Conservation (phyloP, 1,140 invertebrate species). For the Cydia fagiglandana region DNA sequence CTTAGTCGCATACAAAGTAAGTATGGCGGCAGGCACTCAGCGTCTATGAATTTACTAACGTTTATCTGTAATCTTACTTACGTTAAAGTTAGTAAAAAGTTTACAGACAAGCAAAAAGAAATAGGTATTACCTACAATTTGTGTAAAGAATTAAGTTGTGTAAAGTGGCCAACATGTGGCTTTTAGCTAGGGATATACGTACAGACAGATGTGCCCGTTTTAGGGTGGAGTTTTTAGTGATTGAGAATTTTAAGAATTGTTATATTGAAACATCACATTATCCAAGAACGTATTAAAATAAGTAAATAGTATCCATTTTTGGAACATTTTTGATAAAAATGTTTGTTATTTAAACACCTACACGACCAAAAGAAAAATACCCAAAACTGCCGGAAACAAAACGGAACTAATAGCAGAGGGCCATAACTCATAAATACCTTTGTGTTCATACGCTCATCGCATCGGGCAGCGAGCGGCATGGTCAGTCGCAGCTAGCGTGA, state of each 20-base stretch:
- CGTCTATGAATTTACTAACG: neutral
- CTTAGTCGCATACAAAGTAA: neutral
- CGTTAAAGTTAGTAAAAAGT: neutral
- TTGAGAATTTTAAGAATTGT: too few relatives aligned
- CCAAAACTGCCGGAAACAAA: conserved; percentile 10
- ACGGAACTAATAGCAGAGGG: conserved; percentile 28
- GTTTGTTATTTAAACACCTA: neutral
- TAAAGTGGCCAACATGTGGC: neutral
- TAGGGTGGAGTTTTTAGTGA: too few relatives aligned
- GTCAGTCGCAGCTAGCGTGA: conserved; percentile 48
- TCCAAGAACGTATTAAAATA: neutral
- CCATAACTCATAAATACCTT: conserved; percentile 33
- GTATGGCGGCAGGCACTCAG: neutral
- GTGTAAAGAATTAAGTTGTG: neutral
- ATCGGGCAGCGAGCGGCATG: conserved; percentile 22
- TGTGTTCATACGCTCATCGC: conserved; percentile 23
- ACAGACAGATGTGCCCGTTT: too few relatives aligned
- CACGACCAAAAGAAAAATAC: neutral
- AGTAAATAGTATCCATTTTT: neutral
- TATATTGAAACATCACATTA: neutral
- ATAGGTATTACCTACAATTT: neutral
- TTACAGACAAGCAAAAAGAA: neutral
- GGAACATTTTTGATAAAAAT: neutral
- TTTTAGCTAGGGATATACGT: neutral
- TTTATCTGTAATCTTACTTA: neutral